Percentiles rank a stretch among this genome's conserved stretches.
These are phyloP conservation scores for Penelope pileata DNA, from an alignment of 2,113 vertebrate species.

Conservation along the genomic window DNA sequence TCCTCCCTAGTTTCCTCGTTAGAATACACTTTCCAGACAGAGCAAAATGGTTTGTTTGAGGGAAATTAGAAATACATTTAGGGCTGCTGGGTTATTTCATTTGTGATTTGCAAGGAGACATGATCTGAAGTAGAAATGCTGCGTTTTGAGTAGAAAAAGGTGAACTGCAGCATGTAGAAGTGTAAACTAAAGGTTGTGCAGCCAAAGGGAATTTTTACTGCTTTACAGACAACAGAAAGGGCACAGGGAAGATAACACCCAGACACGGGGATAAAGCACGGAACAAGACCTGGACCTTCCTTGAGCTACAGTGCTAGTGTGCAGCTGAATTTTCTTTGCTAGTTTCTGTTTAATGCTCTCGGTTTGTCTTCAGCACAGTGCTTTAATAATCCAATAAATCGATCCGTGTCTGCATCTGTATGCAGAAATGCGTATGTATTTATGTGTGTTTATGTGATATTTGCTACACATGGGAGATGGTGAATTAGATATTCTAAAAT, in stretches of 20 bases:
- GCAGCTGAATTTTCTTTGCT: neutral
- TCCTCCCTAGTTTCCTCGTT: neutral
- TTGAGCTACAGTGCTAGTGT: rapidly evolving
- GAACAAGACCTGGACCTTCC: neutral
- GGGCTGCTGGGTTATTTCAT: slow-evolving; percentile 60
- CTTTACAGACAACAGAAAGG: neutral
- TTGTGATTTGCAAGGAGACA: slow-evolving; percentile 24
- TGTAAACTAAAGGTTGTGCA: neutral
- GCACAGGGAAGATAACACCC: neutral
- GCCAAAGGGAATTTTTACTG: neutral
- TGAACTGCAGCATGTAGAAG: neutral
- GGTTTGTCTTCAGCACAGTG: neutral
- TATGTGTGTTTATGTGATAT: neutral
- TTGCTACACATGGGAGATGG: rapidly evolving
- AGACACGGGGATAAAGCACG: neutral
- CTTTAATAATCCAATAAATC: neutral
- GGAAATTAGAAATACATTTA: slow-evolving; percentile 56
- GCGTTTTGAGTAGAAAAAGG: slow-evolving; percentile 5
- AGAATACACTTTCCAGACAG: slow-evolving; percentile 28
- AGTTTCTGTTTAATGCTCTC: neutral
- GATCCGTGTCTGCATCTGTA: neutral
- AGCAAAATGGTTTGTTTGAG: slow-evolving; percentile 53
- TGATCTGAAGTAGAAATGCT: neutral
- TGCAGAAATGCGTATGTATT: rapidly evolving
- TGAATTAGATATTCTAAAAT: neutral